Conservation (phyloP, 2,888 invertebrate species). For the Leptopterna dolabrata region DNA sequence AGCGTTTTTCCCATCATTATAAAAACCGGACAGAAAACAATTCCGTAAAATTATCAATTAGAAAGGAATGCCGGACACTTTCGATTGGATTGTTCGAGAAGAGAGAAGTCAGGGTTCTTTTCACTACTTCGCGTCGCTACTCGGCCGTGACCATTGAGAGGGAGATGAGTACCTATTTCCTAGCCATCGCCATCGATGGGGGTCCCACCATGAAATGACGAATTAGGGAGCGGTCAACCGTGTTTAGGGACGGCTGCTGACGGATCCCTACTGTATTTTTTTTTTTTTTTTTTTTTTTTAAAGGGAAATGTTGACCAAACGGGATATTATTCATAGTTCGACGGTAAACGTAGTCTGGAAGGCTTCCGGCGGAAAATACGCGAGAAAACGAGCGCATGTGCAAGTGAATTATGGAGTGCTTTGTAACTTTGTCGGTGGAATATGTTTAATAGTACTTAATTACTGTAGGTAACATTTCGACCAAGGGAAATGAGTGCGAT, state of each 20-base stretch:
- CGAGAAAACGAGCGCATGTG: too few species aligned
- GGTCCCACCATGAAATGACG: not conserved
- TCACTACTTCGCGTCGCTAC: not conserved
- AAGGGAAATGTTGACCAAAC: not conserved
- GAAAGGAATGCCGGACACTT: conserved; percentile 12
- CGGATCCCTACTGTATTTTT: not conserved
- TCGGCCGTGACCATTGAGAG: conserved; percentile 14
- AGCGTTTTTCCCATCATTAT: not conserved
- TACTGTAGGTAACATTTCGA: too few species aligned
- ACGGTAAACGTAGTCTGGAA: not conserved
- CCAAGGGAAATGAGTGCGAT: too few species aligned
- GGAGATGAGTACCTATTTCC: conserved; percentile 35
- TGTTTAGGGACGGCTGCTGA: not conserved
- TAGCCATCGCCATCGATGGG: not conserved
- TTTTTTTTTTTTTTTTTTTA: not conserved
- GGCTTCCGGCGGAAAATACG: not conserved
- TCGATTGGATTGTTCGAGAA: conserved; percentile 19
- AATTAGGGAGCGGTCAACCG: conserved; percentile 26
- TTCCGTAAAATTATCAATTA: not conserved
- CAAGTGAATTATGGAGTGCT: too few species aligned
- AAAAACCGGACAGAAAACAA: not conserved
- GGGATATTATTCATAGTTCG: not conserved
- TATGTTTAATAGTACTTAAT: too few species aligned
- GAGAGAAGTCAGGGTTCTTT: not conserved
- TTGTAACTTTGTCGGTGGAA: too few species aligned